These are phyloP conservation scores for Drosophila leonis DNA, from an alignment of 2,888 invertebrate genomes.

Conservation along the genomic window DNA sequence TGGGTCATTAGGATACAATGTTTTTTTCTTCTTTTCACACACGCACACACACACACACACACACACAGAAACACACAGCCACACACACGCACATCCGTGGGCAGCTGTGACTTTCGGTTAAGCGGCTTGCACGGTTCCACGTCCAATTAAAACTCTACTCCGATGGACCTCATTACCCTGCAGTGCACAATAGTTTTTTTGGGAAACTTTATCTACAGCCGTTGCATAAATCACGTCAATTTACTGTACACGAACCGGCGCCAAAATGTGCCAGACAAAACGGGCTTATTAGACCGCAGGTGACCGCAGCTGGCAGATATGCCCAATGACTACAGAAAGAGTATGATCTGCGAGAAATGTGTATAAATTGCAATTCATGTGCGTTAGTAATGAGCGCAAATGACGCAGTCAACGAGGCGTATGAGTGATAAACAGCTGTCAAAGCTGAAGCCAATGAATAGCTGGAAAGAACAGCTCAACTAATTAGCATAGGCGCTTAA, in stretches of 20 bases:
- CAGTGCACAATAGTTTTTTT: constrained; percentile 44
- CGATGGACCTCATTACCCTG: constrained; percentile 57
- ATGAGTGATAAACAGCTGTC: constrained; percentile 31
- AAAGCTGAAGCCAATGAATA: neutral
- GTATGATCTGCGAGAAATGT: constrained; percentile 4
- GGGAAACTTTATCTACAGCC: constrained; percentile 27
- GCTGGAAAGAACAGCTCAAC: neutral
- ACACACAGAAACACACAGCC: too few relatives aligned
- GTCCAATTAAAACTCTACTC: constrained; percentile 12
- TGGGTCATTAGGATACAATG: constrained; percentile 62
- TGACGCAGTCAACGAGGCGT: constrained; percentile 30
- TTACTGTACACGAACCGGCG: constrained; percentile 47
- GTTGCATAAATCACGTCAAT: constrained; percentile 55
- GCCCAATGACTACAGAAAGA: constrained; percentile 20
- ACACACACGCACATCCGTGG: neutral
- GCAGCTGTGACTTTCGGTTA: constrained; percentile 51
- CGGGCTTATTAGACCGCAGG: constrained; percentile 61
- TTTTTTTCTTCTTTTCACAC: constrained; percentile 10
- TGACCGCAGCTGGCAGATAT: neutral
- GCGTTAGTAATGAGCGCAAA: constrained; percentile 21
- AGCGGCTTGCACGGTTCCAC: constrained; percentile 40
- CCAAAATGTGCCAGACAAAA: constrained; percentile 23
- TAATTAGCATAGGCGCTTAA: neutral
- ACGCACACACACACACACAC: too few relatives aligned
- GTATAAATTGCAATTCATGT: constrained; percentile 19